Evolutionary conservation across 2,888 invertebrate species (phyloP).

Genomic region (Galerucella calmariensis): DNA sequence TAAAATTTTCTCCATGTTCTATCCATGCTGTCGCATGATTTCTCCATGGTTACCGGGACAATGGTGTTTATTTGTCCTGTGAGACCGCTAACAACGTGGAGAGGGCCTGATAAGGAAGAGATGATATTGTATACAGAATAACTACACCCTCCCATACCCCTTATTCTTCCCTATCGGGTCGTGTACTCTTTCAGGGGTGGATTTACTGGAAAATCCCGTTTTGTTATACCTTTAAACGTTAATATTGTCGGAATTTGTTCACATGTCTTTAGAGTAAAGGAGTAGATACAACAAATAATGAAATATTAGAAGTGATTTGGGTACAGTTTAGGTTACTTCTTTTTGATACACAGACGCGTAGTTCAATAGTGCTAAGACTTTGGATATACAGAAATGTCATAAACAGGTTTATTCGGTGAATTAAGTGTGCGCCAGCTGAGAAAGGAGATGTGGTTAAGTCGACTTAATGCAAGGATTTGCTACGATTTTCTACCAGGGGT

Average conservation of each 20-base stretch:
- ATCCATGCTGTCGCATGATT: conserved; percentile 64
- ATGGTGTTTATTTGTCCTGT: conserved; percentile 67
- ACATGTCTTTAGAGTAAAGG: background rate
- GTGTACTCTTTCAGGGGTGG: conserved; percentile 31
- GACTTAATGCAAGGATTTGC: too few species aligned
- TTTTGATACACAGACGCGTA: too few species aligned
- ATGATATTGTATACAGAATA: conserved; percentile 65
- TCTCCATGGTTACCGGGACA: conserved; percentile 67
- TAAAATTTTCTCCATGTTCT: conserved; percentile 55
- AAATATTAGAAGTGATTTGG: too few species aligned
- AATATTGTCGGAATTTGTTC: background rate
- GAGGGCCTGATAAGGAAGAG: conserved; percentile 65
- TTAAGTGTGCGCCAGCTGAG: too few species aligned
- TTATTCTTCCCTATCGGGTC: conserved; percentile 25
- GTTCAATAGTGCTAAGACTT: too few species aligned
- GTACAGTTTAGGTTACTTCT: too few species aligned
- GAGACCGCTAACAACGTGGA: conserved; percentile 67
- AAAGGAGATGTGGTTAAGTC: too few species aligned
- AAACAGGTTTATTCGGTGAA: too few species aligned
- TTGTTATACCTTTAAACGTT: background rate
- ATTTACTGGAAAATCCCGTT: conserved; percentile 20
- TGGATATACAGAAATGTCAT: too few species aligned
- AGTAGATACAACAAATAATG: too few species aligned
- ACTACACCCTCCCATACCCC: conserved; percentile 48
- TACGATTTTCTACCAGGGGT: too few species aligned